These are phyloP conservation scores for Arothron firmamentum DNA, from an alignment of 2,113 vertebrate genomes.

Conservation along the genomic window DNA sequence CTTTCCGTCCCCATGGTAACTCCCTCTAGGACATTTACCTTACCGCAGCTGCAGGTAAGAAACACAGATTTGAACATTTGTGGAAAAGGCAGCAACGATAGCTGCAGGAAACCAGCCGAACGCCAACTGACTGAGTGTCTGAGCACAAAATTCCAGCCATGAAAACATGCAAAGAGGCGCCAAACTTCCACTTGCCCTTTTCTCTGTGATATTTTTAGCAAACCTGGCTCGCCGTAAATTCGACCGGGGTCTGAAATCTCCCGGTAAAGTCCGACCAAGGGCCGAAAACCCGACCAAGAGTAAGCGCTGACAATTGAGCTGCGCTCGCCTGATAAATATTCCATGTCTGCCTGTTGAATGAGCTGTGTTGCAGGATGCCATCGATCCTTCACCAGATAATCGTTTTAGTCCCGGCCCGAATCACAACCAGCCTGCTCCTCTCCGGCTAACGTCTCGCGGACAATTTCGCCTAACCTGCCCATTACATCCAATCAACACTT, in stretches of 20 bases:
- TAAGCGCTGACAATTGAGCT: background rate
- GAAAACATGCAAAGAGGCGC: slow-evolving; percentile 35
- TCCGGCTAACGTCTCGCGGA: background rate
- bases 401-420: background rate
- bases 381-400: slow-evolving; percentile 1
- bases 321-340: slow-evolving; percentile 28
- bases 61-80: slow-evolving; percentile 32
- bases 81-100: slow-evolving; percentile 2
- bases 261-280: background rate
- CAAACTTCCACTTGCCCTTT: slow-evolving; percentile 45
- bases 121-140: slow-evolving; percentile 15
- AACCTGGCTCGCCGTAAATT: slow-evolving; percentile 43
- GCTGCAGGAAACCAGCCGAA: slow-evolving; percentile 19
- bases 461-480: background rate
- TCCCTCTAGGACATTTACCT: slow-evolving; percentile 36
- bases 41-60: slow-evolving; percentile 45
- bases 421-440: background rate
- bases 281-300: background rate
- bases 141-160: slow-evolving; percentile 44
- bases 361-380: slow-evolving; percentile 9
- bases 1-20: slow-evolving; percentile 57
- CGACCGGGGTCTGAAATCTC: slow-evolving; percentile 8
- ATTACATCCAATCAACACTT: slow-evolving; percentile 18
- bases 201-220: slow-evolving; percentile 54
- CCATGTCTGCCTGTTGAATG: slow-evolving; percentile 11